phyloP scores from a whole-genome alignment of 1,140 invertebrate species.

The Drosophila funebris region DNA sequence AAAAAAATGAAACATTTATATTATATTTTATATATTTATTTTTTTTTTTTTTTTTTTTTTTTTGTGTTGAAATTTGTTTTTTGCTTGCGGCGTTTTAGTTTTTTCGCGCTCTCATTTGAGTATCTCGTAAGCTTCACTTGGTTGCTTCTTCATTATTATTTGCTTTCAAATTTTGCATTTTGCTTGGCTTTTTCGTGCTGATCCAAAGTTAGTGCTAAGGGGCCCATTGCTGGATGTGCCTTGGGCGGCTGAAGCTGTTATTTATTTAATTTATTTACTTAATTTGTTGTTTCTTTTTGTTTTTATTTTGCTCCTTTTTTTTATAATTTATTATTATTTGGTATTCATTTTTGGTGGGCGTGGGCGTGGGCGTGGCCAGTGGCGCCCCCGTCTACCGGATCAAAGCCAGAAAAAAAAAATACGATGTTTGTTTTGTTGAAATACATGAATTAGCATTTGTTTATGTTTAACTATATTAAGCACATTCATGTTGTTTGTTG shows the following conservation, averaged over 20 bases:
- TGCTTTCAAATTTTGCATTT: constrained; percentile 4
- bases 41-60: constrained; percentile 10
- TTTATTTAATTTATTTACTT: background rate
- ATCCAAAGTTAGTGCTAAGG: constrained; percentile 42
- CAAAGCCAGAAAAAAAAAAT: constrained; percentile 34
- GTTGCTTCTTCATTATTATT: background rate
- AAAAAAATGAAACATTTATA: constrained; percentile 51
- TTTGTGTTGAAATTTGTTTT: background rate
- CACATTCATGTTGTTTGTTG: constrained; percentile 22
- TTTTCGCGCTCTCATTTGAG: background rate
- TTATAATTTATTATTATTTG: constrained; percentile 4
- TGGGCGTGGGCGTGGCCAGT: constrained; percentile 61
- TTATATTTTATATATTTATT: constrained; percentile 36
- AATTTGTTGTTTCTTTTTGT: background rate
- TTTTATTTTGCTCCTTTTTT: constrained; percentile 5
- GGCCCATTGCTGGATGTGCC: constrained; percentile 36
- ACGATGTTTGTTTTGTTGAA: background rate
- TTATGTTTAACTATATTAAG: constrained; percentile 31
- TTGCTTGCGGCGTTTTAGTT: constrained; percentile 5
- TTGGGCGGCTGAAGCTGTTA: constrained; percentile 35
- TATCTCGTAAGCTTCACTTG: background rate
- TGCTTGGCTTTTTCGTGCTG: constrained; percentile 39
- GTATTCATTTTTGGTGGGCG: constrained; percentile 52
- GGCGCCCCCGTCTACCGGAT: constrained; percentile 48
- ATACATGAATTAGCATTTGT: constrained; percentile 20